These are phyloP conservation scores for Simalia tracyae DNA, from an alignment of 2,797 vertebrate genomes.

Conservation along the genomic window DNA sequence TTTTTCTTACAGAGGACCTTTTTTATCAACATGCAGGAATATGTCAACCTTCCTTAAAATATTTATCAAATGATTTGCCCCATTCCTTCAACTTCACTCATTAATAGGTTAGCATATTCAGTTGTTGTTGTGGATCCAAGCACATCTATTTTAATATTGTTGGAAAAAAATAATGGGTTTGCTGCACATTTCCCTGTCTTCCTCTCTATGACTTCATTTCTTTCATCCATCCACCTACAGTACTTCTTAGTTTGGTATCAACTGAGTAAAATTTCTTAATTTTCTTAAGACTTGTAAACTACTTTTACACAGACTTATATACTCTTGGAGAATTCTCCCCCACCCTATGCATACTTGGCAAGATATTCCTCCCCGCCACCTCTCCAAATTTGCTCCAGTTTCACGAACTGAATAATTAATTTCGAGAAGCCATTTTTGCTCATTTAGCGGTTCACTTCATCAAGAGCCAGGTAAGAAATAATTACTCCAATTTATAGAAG, in stretches of 20 bases:
- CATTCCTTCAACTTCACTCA: too few relatives aligned
- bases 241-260: neutral
- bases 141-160: too few relatives aligned
- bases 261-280: neutral
- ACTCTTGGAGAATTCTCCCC: neutral
- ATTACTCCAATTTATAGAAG: neutral
- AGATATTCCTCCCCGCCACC: neutral
- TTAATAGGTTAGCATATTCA: too few relatives aligned
- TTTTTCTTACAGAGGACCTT: too few relatives aligned
- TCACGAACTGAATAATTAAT: neutral
- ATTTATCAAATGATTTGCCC: too few relatives aligned
- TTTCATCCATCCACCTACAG: neutral
- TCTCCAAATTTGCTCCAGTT: neutral
- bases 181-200: neutral
- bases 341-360: neutral
- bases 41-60: too few relatives aligned
- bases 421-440: neutral
- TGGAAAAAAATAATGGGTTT: neutral
- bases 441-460: neutral
- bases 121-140: too few relatives aligned
- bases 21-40: too few relatives aligned
- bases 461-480: neutral
- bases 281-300: neutral
- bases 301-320: neutral
- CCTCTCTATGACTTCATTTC: neutral